Evolutionary conservation across 2,888 invertebrate genomes (phyloP).

Genomic region (Netelia virgata): DNA sequence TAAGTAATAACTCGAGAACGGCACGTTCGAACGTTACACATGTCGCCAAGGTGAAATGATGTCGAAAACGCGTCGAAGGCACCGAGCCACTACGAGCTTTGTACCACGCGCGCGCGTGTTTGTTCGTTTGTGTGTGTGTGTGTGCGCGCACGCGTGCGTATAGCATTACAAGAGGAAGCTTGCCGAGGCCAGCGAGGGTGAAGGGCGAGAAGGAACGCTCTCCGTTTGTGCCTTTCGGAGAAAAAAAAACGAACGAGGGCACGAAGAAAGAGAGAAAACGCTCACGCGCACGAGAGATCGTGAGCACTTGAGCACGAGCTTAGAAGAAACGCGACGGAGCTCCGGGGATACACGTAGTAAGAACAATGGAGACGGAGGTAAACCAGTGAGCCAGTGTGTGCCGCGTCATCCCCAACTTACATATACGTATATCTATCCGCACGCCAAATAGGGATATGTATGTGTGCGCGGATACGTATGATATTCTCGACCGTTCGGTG

Average conservation of each 20-base stretch:
- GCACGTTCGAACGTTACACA: no score
- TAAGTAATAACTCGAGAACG: no score
- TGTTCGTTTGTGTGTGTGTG: no score
- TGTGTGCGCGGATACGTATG: slow-evolving; percentile 16
- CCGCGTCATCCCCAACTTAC: slow-evolving; percentile 78
- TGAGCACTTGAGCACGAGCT: slow-evolving; percentile 84
- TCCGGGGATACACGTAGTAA: slow-evolving; percentile 70
- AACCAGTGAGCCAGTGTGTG: slow-evolving; percentile 79
- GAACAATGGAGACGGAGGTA: slow-evolving; percentile 82
- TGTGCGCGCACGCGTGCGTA: background rate
- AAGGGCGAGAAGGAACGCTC: slow-evolving; percentile 42
- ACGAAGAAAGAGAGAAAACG: slow-evolving; percentile 70
- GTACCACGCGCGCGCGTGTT: no score
- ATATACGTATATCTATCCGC: slow-evolving; percentile 15
- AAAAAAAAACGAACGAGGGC: slow-evolving; percentile 67
- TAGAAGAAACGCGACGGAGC: slow-evolving; percentile 79
- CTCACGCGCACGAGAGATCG: slow-evolving; percentile 71
- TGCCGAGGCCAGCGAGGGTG: slow-evolving; percentile 13
- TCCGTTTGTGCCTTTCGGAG: slow-evolving; percentile 37
- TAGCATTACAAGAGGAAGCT: background rate
- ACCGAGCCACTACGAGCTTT: no score
- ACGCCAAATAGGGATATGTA: no score
- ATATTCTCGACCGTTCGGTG: slow-evolving; percentile 67
- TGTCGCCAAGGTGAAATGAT: no score
- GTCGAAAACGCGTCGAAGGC: no score